A percentile compares a stretch with the other conserved stretches of the same genome.
Evolutionary conservation across 2,888 invertebrate species (phyloP).

Genomic region (Cheilosia variabilis): DNA sequence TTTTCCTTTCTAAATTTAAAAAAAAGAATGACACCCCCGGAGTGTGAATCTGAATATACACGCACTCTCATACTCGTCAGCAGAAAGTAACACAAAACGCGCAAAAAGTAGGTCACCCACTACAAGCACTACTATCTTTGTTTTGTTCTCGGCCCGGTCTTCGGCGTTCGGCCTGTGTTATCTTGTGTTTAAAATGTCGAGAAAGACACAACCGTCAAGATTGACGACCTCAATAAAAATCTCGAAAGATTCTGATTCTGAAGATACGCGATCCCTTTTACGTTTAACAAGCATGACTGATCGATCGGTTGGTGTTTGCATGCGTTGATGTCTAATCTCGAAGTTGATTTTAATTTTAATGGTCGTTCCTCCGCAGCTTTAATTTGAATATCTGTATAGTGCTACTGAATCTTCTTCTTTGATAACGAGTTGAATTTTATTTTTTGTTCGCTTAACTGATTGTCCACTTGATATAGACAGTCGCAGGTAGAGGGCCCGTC

Average conservation of each 20-base stretch:
- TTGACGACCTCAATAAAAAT: conserved; percentile 8
- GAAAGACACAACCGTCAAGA: background rate
- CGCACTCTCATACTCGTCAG: conserved; percentile 20
- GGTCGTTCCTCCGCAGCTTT: background rate
- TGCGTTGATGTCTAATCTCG: conserved; percentile 26
- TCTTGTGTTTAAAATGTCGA: background rate
- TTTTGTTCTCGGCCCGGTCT: conserved; percentile 2
- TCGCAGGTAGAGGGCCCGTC: background rate
- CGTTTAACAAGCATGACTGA: conserved; percentile 13
- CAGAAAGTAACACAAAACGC: conserved; percentile 45
- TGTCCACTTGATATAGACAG: conserved; percentile 5
- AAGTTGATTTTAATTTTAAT: conserved; percentile 18
- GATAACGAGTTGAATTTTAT: background rate
- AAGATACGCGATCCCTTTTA: conserved; percentile 1
- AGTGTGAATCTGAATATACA: conserved; percentile 52
- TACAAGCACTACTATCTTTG: conserved; percentile 31
- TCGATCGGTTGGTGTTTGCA: conserved; percentile 29
- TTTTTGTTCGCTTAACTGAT: background rate
- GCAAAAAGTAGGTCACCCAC: conserved; percentile 63
- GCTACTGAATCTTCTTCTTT: conserved; percentile 15
- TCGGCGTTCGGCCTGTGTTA: background rate
- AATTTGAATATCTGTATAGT: conserved; percentile 21
- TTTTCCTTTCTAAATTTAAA: conserved; percentile 53
- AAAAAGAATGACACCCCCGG: conserved; percentile 60
- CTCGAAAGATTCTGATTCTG: background rate